These are phyloP conservation scores for Amphimallon solstitiale DNA, from an alignment of 2,888 invertebrate genomes.

Conservation along the genomic window DNA sequence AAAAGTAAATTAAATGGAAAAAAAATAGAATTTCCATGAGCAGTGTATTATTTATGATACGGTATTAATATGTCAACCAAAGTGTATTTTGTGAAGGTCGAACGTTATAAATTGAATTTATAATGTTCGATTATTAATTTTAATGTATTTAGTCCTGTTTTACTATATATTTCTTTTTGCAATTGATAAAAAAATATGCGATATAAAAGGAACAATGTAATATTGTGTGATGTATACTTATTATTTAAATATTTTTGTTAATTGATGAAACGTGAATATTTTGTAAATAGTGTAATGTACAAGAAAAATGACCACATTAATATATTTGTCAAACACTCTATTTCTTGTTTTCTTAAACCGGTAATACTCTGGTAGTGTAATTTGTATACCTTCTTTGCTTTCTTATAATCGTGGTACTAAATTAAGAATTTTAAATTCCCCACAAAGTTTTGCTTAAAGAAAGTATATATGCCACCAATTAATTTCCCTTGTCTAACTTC, in stretches of 20 bases:
- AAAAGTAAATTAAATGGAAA: slow-evolving; percentile 39
- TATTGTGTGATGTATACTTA: not conserved
- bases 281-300: slow-evolving; percentile 34
- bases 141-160: slow-evolving; percentile 3
- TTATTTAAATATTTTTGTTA: not conserved
- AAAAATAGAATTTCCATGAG: slow-evolving; percentile 37
- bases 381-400: not conserved
- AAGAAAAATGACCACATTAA: slow-evolving; percentile 46
- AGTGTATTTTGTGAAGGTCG: slow-evolving; percentile 45
- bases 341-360: slow-evolving; percentile 17
- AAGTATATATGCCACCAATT: too few species aligned
- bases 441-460: too few species aligned
- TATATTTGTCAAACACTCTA: slow-evolving; percentile 45
- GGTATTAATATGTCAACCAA: slow-evolving; percentile 52
- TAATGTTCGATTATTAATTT: not conserved
- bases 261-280: slow-evolving; percentile 16
- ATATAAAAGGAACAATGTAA: slow-evolving; percentile 1
- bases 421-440: too few species aligned
- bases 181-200: not conserved
- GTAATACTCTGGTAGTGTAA: not conserved
- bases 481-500: too few species aligned
- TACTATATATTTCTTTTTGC: not conserved
- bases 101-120: not conserved
- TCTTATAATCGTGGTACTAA: too few species aligned
- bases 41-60: slow-evolving; percentile 49